Evolutionary conservation across 1,140 invertebrate genomes (phyloP), one percentile per base, ranked within the genome.

Genomic region (Oncopodura yosiiana): DNA sequence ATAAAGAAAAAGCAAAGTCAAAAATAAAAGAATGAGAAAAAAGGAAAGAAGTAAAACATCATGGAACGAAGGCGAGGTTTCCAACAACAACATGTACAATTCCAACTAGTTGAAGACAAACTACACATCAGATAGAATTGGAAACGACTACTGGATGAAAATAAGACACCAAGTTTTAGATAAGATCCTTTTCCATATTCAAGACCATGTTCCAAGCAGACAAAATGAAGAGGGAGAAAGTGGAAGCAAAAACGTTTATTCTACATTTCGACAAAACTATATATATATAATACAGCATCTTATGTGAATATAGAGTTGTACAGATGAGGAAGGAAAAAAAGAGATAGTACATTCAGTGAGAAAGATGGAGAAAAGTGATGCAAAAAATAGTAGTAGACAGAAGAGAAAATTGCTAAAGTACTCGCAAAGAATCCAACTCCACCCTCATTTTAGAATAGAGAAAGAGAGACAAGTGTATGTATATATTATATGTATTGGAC

Each of bases 141-240:
- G 49, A 42, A 41, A 30, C 11, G 49, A 39, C 36, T 21, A 42
- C 26, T 24, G 38, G 38, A 51, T 37, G 49, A 53, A 53, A 53
- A 43, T 41, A 53, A 53, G 50, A 53, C 50, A 53, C 39, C 30
- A 43, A 46, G n/a, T n/a, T n/a, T n/a, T n/a, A 43, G 50, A 53
- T 53, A 53, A 43, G 41, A 44, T 44, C 41, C 50, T 32, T n/a
- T 53, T 53, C 50, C 44, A 29, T 53, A 53, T 53, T 53, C 50
- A 41, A 53, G 39, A 53, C 50, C 50, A 53, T 42, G 50, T 44
- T 42, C 30, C 42, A 41, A 51, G 5, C 38, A 5, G 11, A 14
- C 18, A 18, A 18, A 9, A 41, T 8, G 38, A 41, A 6, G 6
- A 6, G 6, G 6, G 38, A 41, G 42, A 19, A 44, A 21, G 8